Base-by-base conservation (phyloP, 2,888 invertebrate genomes). In the Harpagoxenus sublaevis region DNA sequence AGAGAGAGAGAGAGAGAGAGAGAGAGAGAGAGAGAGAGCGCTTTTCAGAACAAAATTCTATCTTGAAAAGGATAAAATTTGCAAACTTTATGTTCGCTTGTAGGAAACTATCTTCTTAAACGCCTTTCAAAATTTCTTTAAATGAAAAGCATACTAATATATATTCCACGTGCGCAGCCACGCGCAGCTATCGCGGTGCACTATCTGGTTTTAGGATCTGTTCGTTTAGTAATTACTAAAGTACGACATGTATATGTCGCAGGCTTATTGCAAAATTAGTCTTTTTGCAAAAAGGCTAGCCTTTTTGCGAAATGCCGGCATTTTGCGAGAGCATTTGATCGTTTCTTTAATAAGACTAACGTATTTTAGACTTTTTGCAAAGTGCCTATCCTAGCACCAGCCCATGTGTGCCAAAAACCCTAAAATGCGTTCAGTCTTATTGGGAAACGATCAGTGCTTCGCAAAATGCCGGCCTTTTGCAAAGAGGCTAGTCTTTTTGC, bases 71-170 rank as follows among this genome's bases (percentile, higher is more conserved):
- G 70, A 53, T 53, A 10, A 70, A 53, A 51, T 31, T 53, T 1
- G n/a, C 18, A 68, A 68, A 68, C 51, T 31, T 68, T 39, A 42
- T 18, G 31, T 18, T 18, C 12, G 9, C 10, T 9, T 10, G 31
- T 68, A 48, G 8, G 9, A 66, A 55, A 55, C 15, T 23, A 53
- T 55, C 39, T 71, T 55, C 10, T 71, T 55, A 55, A 71, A 23
- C 39, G 8, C 5, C 12, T 55, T n/a, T 53, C 39, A 45, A 70
- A 51, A 18, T 10, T 70, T 70, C 23, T n/a, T 31, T 9, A 51
- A 10, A 51, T n/a, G 10, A 70, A 51, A 31, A 9, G 51, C n/a
- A 51, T 3, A 48, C 3, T 31, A 51, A 28, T 35, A 10, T n/a
- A 51, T 70, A 35, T 45, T 39, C 2, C 53, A 0, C 23, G 31